Evolutionary conservation across 2,797 vertebrate species (phyloP), one percentile per base, ranked within the genome.

Genomic region (Echiichthys vipera): DNA sequence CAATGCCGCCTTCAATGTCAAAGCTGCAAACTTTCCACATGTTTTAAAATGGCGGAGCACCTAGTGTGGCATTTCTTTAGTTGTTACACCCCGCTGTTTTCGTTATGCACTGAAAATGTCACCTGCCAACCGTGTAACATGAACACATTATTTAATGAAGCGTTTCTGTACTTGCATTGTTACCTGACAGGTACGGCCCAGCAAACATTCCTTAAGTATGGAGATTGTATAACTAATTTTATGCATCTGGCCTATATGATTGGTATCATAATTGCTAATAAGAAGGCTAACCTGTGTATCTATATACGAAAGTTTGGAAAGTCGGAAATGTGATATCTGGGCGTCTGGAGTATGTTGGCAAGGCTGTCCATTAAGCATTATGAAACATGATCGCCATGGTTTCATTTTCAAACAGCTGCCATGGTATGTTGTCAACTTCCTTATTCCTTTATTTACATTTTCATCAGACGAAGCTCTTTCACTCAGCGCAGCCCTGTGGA

Each of bases 111-210:
- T 25, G 45, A 59, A 76, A 80, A 55, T 63, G 55, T 55, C 40
- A 53, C 22, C 6, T 0, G 24, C 13, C 32, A 4, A 62, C 27
- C 24, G 17, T 5, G 57, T 10, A 32, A 27, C 42, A 22, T 20
- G 18, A 78, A 64, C 57, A 54, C 36, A 53, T 58, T n/a, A 73
- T 78, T 70, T 70, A 69, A 77, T 72, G n/a, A 49, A 73, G 47
- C 6, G 2, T 50, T 34, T 55, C 66, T 59, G 67, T 55, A 10
- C 17, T 15, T 42, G 46, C 7, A 69, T 82, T 87, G 76, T 79
- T 84, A 37, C 15, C 22, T 58, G 49, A 70, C 29, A 69, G 81
- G 74, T 71, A 72, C 1, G 37, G 65, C 64, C 45, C 1, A 57
- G 71, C 45, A 72, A 74, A 84, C 73, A 27, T 53, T 69, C 57